Evolutionary conservation across 2,113 vertebrate species (phyloP).

Genomic region (Notarius lentiginosus): DNA sequence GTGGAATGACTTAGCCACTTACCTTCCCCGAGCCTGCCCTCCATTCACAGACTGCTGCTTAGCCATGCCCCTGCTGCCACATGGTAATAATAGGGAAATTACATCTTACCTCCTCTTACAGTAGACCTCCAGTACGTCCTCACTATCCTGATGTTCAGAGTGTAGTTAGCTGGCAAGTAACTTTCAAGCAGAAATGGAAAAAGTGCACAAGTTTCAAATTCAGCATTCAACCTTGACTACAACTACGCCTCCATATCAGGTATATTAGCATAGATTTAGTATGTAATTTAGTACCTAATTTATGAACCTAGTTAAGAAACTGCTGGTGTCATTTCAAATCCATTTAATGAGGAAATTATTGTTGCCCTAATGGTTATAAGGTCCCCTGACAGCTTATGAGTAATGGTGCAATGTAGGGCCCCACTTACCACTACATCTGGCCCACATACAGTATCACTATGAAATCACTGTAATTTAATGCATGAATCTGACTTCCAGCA

Average conservation of each 20-base stretch:
- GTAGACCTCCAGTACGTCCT: not conserved
- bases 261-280: not conserved
- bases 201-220: not conserved
- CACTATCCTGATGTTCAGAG: not conserved
- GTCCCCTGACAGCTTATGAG: conserved; percentile 2
- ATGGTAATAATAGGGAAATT: not conserved
- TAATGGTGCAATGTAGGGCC: not conserved
- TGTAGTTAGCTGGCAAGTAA: not conserved
- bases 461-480: not conserved
- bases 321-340: not conserved
- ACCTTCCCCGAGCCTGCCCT: too few relatives aligned
- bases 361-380: not conserved
- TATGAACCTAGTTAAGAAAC: not conserved
- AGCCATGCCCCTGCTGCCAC: too few relatives aligned
- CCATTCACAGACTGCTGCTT: too few relatives aligned
- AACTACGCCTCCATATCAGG: not conserved
- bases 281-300: not conserved
- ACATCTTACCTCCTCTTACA: not conserved
- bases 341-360: not conserved
- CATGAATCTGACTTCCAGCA: not conserved
- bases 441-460: not conserved
- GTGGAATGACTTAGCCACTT: too few relatives aligned
- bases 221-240: not conserved
- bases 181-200: not conserved
- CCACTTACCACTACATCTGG: not conserved